Base-by-base conservation (phyloP, 2,888 invertebrate species). In the Drosophila meridionalis region DNA sequence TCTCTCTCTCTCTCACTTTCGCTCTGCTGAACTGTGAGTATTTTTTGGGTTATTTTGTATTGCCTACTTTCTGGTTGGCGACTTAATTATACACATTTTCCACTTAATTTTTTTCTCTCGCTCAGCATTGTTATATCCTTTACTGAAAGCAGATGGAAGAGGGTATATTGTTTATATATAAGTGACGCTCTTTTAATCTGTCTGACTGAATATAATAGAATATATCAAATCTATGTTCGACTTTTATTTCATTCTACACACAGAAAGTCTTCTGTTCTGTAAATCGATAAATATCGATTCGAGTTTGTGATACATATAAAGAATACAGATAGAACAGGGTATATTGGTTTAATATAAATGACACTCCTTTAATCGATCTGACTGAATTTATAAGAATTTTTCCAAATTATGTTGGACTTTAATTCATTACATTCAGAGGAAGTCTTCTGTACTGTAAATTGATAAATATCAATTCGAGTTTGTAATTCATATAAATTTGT, bases 51-150 rank as follows among this genome's bases (percentile, higher is more conserved):
- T 48, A 68, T 72, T 80, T 80, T 75, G 68, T 57, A 59, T 74
- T 78, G 82, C 74, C 87, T 87, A 87, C 87, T 83, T 82, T 76
- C 42, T 60, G 73, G 76, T 73, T 70, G 78, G 73, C 76, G 73
- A 89, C 89, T 86, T 86, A 83, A 86, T 86, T 87, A 89, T 87
- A 76, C 71, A 70, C 72, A 89, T 81, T 87, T 88, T 71, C 77
- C 85, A 77, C 72, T 73, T 76, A 67, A 74, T 79, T 71, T 86
- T 82, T 82, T 85, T 83, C 32, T 50, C 53, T 58, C n/a, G 26
- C 42, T 12, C 60, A 47, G 48, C 43, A 50, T 40, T 60, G 60
- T 42, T 32, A 14, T 42, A 20, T 32, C 60, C 40, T 60, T 9
- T 26, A 42, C 9, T 9, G 3, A 30, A 9, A 32, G 20, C 1